Base-by-base conservation (phyloP, 2,888 invertebrate genomes). In the Schizaphis graminum region DNA sequence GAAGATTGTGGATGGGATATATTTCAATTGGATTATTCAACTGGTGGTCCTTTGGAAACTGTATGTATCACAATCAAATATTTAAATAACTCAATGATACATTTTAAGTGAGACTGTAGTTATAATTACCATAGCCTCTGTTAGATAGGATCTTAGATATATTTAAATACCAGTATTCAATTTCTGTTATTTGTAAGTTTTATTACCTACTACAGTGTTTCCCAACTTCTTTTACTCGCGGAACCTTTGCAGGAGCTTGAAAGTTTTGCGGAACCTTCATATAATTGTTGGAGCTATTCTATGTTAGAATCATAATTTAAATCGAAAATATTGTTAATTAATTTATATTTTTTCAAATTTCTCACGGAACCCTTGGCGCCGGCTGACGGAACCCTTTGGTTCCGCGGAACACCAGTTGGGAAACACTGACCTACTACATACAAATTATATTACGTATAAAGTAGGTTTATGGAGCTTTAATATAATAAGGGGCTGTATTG, bases 1-100 rank as follows among this genome's bases (percentile, higher is more conserved):
- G 97, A 98, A 92, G 98, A 98, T 96, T 97, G 97, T 94, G 98
- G 98, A 8, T 98, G 98, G 98, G 98, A 99, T 96, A 98, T 98
- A 92, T 98, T 98, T 96, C 97, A 97, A 95, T 96, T 99, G 89
- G 97, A 98, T 95, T 99, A 99, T 96, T 97, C 98, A 95, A 98
- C 98, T 89, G 98, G 98, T 96, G 98, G 98, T 0, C 98, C 98
- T 26, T 97, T 99, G 94, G 98, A 98, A 95, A 98, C 98, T 67
- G 97, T 98, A 96, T 95, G 92, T 91, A 61, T 21, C 11, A 86
- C 44, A 53, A 16, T 53, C 21, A 53, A 21, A 35, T 35, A 21
- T 21, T 35, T 21, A 7, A 77, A 77, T 77, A 77, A 16, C 1
- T 7, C 35, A 77, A 35, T 35, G 21, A 77, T 77, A 77, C 35